Base-by-base conservation (phyloP, 2,888 invertebrate species). In the Chromoteleia sp. region DNA sequence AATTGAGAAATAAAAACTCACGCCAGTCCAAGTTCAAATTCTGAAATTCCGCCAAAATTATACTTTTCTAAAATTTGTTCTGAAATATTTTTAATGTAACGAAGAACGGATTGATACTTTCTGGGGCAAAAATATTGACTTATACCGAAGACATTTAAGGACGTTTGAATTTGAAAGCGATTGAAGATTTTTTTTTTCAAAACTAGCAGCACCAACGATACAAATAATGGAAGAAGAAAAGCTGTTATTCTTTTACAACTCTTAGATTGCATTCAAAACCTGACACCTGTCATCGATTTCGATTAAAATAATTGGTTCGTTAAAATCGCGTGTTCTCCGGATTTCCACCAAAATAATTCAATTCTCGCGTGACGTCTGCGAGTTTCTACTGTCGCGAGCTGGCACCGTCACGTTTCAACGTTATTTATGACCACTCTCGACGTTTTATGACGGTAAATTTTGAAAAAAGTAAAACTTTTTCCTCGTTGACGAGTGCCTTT, bases 351-450 rank as follows among this genome's bases (percentile, higher is more conserved):
- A 63, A 78, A 78, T 71, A 71, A 78, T 71, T 71, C 58, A 33
- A 58, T 48, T 45, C 78, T 78, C 50, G 78, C 78, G 78, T 78
- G 78, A 71, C 58, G 48, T 52, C 48, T 17, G 54, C 15, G 29
- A 63, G 33, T 70, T 65, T 50, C 71, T 10, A 58, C 52, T 68
- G 71, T 78, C 71, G 56, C 65, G 12, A 70, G 54, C 71, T 71
- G 78, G 78, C 54, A 78, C 78, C 65, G 58, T 58, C 65, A 30
- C 17, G 30, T 70, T 48, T 58, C 25, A 15, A 17, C 30, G 36
- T 78, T 65, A 63, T 78, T 71, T 78, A 71, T n/a, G 29, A 19
- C 39, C 48, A 45, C 48, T 63, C 45, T 25, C 10, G 41, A 29
- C 19, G 36, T 61, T 70, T 76, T 70, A 77, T 45, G 63, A 48